Percentiles rank a stretch among this genome's conserved stretches.
Evolutionary conservation across 1,140 invertebrate species (phyloP).

Genomic region (Triops longicaudatus): DNA sequence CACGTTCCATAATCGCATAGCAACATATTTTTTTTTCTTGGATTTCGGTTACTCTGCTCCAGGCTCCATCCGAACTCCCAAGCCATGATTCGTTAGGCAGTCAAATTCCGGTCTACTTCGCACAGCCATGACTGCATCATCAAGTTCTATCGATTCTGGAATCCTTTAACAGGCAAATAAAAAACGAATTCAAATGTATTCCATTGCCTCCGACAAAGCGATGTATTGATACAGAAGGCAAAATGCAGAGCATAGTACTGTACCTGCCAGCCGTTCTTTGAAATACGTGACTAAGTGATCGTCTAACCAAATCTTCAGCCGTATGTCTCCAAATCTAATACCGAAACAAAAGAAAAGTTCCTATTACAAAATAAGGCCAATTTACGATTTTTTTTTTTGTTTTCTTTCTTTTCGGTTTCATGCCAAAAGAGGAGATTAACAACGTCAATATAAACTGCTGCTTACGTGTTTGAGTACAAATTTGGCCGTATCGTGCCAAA

Average conservation of each 20-base stretch:
- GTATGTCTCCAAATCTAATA: constrained; percentile 2
- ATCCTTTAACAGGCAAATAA: not conserved
- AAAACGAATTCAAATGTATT: not conserved
- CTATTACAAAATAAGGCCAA: not conserved
- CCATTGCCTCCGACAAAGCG: not conserved
- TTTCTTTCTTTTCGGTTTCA: not conserved
- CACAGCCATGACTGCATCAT: constrained; percentile 3
- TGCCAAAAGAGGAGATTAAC: not conserved
- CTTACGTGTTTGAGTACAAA: not conserved
- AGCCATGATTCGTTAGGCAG: not conserved
- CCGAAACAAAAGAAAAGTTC: not conserved
- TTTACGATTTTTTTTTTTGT: too few relatives aligned
- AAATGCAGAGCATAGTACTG: not conserved
- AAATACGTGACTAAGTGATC: not conserved
- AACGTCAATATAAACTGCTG: not conserved
- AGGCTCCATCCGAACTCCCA: not conserved
- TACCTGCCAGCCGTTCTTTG: not conserved
- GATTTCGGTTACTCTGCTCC: not conserved
- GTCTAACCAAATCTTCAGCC: constrained; percentile 11
- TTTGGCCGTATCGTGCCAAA: not conserved
- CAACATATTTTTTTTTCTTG: too few relatives aligned
- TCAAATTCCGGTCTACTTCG: constrained; percentile 6
- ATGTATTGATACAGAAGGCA: not conserved
- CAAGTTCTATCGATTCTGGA: constrained; percentile 9
- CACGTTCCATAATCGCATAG: not conserved